Percentiles rank a stretch among this genome's conserved stretches.
Conservation (phyloP, 2,113 vertebrate genomes). For the Pygoscelis antarcticus region DNA sequence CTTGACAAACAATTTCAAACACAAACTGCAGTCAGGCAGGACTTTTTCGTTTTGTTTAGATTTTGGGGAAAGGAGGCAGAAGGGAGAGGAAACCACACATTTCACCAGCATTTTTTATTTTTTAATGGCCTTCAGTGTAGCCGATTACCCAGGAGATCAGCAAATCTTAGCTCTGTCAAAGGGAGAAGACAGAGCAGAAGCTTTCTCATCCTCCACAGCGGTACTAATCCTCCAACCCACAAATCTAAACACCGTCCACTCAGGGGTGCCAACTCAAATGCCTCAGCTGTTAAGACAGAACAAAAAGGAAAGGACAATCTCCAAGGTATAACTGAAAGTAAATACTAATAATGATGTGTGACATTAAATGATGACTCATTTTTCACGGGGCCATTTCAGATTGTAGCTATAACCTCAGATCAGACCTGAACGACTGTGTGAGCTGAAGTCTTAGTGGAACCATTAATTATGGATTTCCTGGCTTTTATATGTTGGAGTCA, state of each 20-base stretch:
- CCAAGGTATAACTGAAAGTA: conserved; percentile 40
- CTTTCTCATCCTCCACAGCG: background rate
- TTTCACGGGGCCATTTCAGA: conserved; percentile 1
- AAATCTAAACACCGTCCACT: conserved; percentile 6
- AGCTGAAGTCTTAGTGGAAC: conserved; percentile 51
- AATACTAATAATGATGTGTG: conserved; percentile 56
- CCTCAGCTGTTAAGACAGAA: conserved; percentile 32
- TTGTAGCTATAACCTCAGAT: conserved; percentile 34
- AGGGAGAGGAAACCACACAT: conserved; percentile 53
- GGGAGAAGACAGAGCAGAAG: conserved; percentile 5
- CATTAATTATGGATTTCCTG: conserved; percentile 69
- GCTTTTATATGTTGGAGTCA: conserved; percentile 49
- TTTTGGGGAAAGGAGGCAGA: conserved; percentile 31
- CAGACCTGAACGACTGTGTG: background rate
- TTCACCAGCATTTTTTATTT: conserved; percentile 53
- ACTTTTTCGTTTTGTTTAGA: conserved; percentile 33
- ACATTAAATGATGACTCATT: conserved; percentile 58
- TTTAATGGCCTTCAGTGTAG: conserved; percentile 37
- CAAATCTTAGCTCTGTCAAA: conserved; percentile 52
- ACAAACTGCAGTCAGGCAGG: conserved; percentile 2
- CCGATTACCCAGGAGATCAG: conserved; percentile 23
- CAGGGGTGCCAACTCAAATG: conserved; percentile 35
- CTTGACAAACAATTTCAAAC: conserved; percentile 35
- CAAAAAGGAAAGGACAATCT: conserved; percentile 29
- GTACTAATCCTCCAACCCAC: background rate